phyloP scores from a whole-genome alignment of 2,113 vertebrate genomes.

The Pachypanchax playfairii region DNA sequence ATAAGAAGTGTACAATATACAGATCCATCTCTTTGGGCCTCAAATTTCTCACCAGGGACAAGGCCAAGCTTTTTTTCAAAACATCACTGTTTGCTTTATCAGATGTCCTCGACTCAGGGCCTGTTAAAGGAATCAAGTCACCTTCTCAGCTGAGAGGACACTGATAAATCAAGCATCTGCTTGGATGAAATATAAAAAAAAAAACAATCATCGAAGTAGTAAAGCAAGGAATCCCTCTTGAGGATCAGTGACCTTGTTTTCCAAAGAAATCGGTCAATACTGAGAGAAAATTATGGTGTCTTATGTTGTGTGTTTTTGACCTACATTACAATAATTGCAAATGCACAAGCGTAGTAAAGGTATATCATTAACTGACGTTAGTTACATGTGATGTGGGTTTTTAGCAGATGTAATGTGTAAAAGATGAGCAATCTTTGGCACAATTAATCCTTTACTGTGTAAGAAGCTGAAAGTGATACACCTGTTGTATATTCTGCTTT shows the following conservation, averaged over 20 bases:
- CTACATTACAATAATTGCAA: conserved; percentile 56
- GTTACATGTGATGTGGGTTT: conserved; percentile 27
- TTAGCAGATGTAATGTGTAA: conserved; percentile 4
- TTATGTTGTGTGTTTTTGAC: conserved; percentile 57
- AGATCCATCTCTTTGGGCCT: conserved; percentile 47
- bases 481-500: conserved; percentile 38
- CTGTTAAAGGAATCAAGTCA: conserved; percentile 49
- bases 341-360: conserved; percentile 18
- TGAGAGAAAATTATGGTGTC: conserved; percentile 35
- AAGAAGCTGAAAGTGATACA: conserved; percentile 30
- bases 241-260: conserved; percentile 69
- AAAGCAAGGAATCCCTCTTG: conserved; percentile 60
- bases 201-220: conserved; percentile 53
- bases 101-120: conserved; percentile 60
- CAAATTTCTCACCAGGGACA: conserved; percentile 52
- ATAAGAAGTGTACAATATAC: conserved; percentile 26
- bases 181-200: conserved; percentile 57
- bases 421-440: conserved; percentile 61
- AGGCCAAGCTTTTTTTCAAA: conserved; percentile 53
- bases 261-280: conserved; percentile 57
- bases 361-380: conserved; percentile 21
- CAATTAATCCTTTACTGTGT: conserved; percentile 52
- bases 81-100: conserved; percentile 48
- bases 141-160: conserved; percentile 32
- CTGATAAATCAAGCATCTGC: conserved; percentile 67